These are phyloP conservation scores for Melanotaenia pygmaea DNA, from an alignment of 2,797 vertebrate species.

Conservation along the genomic window DNA sequence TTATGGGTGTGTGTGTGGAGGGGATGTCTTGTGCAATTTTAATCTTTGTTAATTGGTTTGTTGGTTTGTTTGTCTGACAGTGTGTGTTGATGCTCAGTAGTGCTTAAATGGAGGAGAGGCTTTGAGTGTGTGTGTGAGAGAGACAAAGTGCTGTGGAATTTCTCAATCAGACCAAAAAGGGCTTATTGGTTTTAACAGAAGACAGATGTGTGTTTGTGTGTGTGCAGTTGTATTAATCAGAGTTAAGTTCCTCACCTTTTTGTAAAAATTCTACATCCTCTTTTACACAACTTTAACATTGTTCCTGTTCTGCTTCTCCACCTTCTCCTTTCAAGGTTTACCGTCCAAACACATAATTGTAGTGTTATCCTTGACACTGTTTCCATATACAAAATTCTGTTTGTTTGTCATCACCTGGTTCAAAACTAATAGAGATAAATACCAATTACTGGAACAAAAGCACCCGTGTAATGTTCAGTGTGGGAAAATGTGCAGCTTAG, in stretches of 20 bases:
- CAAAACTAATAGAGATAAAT: not conserved
- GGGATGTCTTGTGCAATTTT: slow-evolving; percentile 44
- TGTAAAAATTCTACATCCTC: slow-evolving; percentile 61
- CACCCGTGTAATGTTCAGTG: not conserved
- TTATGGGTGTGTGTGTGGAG: slow-evolving; percentile 11
- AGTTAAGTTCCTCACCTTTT: slow-evolving; percentile 39
- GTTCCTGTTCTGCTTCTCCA: slow-evolving; percentile 10
- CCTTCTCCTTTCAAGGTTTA: slow-evolving; percentile 20
- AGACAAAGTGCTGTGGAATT: slow-evolving; percentile 65
- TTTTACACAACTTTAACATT: slow-evolving; percentile 31
- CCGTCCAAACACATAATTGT: not conserved
- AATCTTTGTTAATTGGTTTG: slow-evolving; percentile 58
- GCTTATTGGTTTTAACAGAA: slow-evolving; percentile 63
- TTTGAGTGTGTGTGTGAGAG: slow-evolving; percentile 52
- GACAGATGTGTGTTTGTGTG: slow-evolving; percentile 11
- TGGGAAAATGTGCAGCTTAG: not conserved
- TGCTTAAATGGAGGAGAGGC: slow-evolving; percentile 56
- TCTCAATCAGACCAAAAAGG: slow-evolving; percentile 61
- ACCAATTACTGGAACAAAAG: not conserved
- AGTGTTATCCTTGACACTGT: not conserved
- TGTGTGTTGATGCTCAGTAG: slow-evolving; percentile 36
- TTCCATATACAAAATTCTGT: not conserved
- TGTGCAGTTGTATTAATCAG: not conserved
- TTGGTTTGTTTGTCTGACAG: slow-evolving; percentile 54
- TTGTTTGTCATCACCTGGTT: not conserved